These are phyloP conservation scores for Psylliodes chrysocephalus DNA, from an alignment of 2,888 invertebrate species.

Conservation along the genomic window DNA sequence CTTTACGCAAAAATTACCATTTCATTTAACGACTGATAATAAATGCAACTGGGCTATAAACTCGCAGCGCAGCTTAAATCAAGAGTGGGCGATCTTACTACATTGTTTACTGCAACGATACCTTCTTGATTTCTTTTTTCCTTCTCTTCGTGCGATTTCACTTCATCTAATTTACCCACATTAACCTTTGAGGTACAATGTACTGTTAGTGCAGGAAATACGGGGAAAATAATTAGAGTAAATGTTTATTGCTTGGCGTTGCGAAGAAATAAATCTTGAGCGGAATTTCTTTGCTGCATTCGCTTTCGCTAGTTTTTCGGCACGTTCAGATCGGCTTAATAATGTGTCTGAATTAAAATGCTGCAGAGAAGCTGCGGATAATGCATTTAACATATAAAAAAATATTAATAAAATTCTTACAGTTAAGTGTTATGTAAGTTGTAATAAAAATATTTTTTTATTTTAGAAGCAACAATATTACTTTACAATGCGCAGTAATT, in stretches of 20 bases:
- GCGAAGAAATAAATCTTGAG: neutral
- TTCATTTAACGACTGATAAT: neutral
- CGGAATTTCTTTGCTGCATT: neutral
- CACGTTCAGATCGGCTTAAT: too few relatives aligned
- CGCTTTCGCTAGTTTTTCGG: too few relatives aligned
- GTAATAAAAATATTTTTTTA: too few relatives aligned
- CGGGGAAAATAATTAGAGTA: constrained; percentile 7
- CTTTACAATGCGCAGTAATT: too few relatives aligned
- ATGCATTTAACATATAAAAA: too few relatives aligned
- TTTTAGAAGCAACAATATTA: too few relatives aligned
- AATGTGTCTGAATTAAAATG: neutral
- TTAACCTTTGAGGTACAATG: constrained; percentile 38
- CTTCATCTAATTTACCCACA: constrained; percentile 39
- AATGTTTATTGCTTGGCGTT: neutral
- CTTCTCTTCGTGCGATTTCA: constrained; percentile 36
- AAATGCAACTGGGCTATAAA: constrained; percentile 23
- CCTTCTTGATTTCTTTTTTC: constrained; percentile 42
- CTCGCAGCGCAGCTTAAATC: constrained; percentile 38
- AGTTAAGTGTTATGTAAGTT: too few relatives aligned
- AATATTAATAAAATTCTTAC: too few relatives aligned
- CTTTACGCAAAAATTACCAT: neutral
- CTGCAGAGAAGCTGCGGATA: neutral
- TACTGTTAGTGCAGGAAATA: constrained; percentile 31
- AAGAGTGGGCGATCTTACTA: constrained; percentile 43
- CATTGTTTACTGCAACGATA: constrained; percentile 43